Evolutionary conservation across 2,113 vertebrate species (phyloP).

Genomic region (Lanius ludovicianus): DNA sequence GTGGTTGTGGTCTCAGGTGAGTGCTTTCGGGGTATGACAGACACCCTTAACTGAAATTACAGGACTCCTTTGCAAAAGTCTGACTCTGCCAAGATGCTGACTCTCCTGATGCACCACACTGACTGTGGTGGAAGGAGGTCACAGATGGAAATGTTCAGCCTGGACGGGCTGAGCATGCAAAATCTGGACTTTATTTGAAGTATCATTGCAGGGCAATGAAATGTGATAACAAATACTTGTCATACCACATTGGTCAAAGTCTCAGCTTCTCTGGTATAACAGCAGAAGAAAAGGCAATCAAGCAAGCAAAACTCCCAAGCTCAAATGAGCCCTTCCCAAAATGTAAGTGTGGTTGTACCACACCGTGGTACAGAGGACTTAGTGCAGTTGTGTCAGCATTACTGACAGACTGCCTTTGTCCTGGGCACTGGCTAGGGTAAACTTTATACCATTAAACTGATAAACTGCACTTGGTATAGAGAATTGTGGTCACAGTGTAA

Average conservation of each 20-base stretch:
- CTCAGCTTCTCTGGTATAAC: neutral
- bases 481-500: neutral
- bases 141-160: slow-evolving; percentile 12
- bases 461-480: neutral
- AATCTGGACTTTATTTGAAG: slow-evolving; percentile 25
- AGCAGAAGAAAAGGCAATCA: neutral
- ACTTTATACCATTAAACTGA: neutral
- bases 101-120: neutral
- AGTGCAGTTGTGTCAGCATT: neutral
- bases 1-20: neutral
- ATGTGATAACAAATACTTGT: slow-evolving; percentile 8
- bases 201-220: neutral
- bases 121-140: neutral
- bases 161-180: neutral
- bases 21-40: neutral
- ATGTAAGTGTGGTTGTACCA: neutral
- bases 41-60: neutral
- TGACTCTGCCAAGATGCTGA: neutral
- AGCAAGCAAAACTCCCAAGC: neutral
- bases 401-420: neutral
- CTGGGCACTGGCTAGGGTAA: neutral
- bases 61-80: neutral
- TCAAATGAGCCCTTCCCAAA: neutral
- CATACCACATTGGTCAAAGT: neutral
- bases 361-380: neutral